Percentiles rank a stretch among this genome's conserved stretches.
phyloP scores from a whole-genome alignment of 2,113 vertebrate genomes.

The Geococcyx californianus region DNA sequence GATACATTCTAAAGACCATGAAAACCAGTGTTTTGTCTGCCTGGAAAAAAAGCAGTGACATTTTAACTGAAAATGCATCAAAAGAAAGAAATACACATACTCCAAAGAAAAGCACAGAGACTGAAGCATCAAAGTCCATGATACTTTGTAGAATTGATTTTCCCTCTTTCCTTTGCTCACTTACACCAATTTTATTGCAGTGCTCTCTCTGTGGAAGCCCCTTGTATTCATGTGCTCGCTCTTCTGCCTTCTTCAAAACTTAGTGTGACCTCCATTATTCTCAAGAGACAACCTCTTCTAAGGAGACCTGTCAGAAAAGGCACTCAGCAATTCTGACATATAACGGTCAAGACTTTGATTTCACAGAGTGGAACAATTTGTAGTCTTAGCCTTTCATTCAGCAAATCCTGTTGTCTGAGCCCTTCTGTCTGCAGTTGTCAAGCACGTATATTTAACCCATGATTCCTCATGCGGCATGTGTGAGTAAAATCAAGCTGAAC shows the following conservation, averaged over 20 bases:
- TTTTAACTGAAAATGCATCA: neutral
- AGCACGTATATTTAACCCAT: neutral
- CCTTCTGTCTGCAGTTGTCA: neutral
- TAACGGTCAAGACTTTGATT: neutral
- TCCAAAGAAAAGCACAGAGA: neutral
- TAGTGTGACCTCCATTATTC: neutral
- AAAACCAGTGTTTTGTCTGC: neutral
- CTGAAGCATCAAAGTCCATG: neutral
- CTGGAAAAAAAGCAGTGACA: neutral
- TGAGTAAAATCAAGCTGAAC: neutral
- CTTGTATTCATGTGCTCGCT: neutral
- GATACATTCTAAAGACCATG: neutral
- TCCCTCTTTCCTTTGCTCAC: neutral
- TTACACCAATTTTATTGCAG: neutral
- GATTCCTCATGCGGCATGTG: neutral
- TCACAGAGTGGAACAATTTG: neutral
- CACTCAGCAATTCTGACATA: neutral
- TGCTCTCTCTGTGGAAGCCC: neutral
- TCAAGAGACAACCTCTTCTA: neutral
- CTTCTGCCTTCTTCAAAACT: neutral
- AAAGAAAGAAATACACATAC: fast-evolving
- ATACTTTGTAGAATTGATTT: neutral
- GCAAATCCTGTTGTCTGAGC: neutral
- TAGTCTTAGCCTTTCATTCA: neutral
- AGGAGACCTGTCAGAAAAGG: neutral